These are phyloP conservation scores for Gonatopus flavifemur DNA, from an alignment of 1,140 invertebrate species.

Conservation along the genomic window DNA sequence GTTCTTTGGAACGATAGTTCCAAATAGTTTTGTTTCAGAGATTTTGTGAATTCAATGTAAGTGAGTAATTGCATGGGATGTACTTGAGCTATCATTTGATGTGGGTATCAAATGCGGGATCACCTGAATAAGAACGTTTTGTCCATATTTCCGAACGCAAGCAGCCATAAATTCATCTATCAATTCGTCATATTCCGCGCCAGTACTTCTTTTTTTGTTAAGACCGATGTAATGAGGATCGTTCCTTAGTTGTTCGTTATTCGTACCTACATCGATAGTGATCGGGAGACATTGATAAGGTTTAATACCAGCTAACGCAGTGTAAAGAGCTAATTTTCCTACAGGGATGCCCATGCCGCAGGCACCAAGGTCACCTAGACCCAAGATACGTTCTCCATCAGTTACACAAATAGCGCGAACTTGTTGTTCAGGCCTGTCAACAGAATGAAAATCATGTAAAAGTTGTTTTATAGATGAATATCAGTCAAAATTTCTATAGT, in stretches of 20 bases:
- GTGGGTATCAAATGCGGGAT: slow-evolving; percentile 5
- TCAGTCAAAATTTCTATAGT: no score
- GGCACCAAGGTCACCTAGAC: slow-evolving; percentile 90
- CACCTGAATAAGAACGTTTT: slow-evolving; percentile 83
- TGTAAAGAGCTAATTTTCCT: slow-evolving; percentile 91
- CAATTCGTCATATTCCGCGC: slow-evolving; percentile 89
- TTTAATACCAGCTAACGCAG: slow-evolving; percentile 89
- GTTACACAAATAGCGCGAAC: slow-evolving; percentile 94
- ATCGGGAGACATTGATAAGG: slow-evolving; percentile 92
- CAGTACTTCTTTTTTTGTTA: slow-evolving; percentile 81
- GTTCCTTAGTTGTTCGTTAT: slow-evolving; percentile 84
- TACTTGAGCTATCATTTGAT: no score
- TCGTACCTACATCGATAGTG: slow-evolving; percentile 90
- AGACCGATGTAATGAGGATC: slow-evolving; percentile 96
- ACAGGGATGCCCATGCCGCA: slow-evolving; percentile 97
- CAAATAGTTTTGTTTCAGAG: slow-evolving; percentile 1
- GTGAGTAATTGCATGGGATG: no score
- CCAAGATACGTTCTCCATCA: slow-evolving; percentile 92
- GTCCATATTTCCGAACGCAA: slow-evolving; percentile 86
- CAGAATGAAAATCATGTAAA: no score
- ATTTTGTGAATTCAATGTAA: slow-evolving; percentile 5
- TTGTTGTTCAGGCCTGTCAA: slow-evolving; percentile 84
- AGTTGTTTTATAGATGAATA: no score
- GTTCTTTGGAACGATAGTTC: background rate
- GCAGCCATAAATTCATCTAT: slow-evolving; percentile 99